Evolutionary conservation across 64 coral and sea anemone species (phyloP).

Genomic region (Pachyseris speciosa): DNA sequence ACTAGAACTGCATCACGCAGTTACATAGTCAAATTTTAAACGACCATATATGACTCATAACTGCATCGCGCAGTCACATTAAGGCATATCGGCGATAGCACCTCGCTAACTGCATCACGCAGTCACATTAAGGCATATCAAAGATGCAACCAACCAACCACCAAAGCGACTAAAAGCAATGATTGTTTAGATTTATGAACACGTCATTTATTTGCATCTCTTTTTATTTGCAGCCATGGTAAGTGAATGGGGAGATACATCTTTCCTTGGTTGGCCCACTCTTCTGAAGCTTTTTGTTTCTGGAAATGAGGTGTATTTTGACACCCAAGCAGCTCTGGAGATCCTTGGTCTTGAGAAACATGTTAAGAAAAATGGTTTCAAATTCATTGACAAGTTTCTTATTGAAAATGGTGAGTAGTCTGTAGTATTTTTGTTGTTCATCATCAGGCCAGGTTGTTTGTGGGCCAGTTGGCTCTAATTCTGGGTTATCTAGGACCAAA

Average conservation of each 20-base stretch:
- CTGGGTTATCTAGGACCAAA: background rate
- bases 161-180: background rate
- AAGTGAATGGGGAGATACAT: background rate
- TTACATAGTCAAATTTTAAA: too few species aligned
- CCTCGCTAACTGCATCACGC: too few species aligned
- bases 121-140: too few species aligned
- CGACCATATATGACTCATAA: too few species aligned
- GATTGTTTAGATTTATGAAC: background rate
- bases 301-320: slow-evolving; percentile 37
- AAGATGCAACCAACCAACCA: too few species aligned
- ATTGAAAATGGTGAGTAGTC: slow-evolving; percentile 30
- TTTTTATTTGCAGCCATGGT: background rate
- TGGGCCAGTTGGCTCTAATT: too few species aligned
- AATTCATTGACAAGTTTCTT: slow-evolving; percentile 62
- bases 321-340: slow-evolving; percentile 15
- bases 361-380: slow-evolving; percentile 48
- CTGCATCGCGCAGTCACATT: too few species aligned
- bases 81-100: too few species aligned
- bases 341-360: slow-evolving; percentile 35
- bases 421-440: background rate
- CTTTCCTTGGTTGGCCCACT: slow-evolving; percentile 26
- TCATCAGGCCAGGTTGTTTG: background rate
- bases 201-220: background rate
- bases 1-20: too few species aligned
- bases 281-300: background rate